Percentiles rank a stretch among this genome's conserved stretches.
Evolutionary conservation across 1,140 invertebrate species (phyloP).

Genomic region (Drosophila lowei): DNA sequence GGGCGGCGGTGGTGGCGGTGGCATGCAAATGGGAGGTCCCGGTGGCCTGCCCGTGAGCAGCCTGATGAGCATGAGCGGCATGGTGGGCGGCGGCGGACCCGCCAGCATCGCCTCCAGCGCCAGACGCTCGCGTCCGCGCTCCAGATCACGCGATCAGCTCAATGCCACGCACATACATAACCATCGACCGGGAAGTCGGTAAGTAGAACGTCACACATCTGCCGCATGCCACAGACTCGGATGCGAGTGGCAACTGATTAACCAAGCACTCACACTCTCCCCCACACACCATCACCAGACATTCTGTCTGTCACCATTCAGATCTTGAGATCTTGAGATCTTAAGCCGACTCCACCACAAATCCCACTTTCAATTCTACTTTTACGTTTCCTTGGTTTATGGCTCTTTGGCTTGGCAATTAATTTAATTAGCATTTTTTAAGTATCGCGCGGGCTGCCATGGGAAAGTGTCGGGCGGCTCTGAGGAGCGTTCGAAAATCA

Average conservation of each 20-base stretch:
- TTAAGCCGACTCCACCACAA: conserved; percentile 9
- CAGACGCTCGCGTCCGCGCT: conserved; percentile 87
- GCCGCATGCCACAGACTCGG: background rate
- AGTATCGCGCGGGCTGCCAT: background rate
- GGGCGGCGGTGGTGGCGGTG: conserved; percentile 78
- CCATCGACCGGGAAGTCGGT: conserved; percentile 85
- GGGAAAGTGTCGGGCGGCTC: too few species aligned
- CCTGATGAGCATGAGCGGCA: conserved; percentile 67
- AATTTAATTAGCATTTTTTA: conserved; percentile 25
- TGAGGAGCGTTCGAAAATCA: too few species aligned
- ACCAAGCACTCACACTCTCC: conserved; percentile 13
- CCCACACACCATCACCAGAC: background rate
- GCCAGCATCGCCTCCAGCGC: conserved; percentile 86
- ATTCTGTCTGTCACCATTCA: conserved; percentile 1
- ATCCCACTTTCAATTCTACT: conserved; percentile 16
- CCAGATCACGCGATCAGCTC: conserved; percentile 85
- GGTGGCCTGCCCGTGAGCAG: conserved; percentile 46
- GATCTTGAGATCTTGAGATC: background rate
- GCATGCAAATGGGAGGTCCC: conserved; percentile 35
- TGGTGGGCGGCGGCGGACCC: conserved; percentile 76
- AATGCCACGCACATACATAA: conserved; percentile 83
- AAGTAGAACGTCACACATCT: conserved; percentile 56
- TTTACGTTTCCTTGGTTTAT: conserved; percentile 13
- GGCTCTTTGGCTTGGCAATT: conserved; percentile 11
- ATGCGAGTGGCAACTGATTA: conserved; percentile 12